Percentiles rank a stretch among this genome's conserved stretches.
Conservation (phyloP, 2,888 invertebrate genomes). For the Galeopsomyia nigrocyanea region DNA sequence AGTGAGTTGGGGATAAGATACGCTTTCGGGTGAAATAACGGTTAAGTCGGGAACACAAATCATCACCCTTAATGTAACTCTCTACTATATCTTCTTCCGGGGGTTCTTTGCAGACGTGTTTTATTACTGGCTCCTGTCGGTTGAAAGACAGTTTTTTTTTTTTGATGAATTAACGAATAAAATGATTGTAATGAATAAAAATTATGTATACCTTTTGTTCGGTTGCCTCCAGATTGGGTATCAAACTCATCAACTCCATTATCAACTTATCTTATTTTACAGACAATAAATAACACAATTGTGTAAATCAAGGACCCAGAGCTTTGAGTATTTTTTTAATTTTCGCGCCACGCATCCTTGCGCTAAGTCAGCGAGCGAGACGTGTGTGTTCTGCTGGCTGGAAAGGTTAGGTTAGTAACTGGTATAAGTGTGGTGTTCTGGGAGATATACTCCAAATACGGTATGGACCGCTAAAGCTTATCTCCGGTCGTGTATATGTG, state of each 20-base stretch:
- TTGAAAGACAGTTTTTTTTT: neutral
- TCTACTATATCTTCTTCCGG: conserved; percentile 50
- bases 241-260: conserved; percentile 39
- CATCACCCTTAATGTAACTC: conserved; percentile 45
- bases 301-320: neutral
- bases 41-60: conserved; percentile 42
- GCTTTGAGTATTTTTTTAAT: conserved; percentile 2
- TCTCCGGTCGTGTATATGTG: conserved; percentile 25
- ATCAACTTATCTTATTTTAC: neutral
- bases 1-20: conserved; percentile 56
- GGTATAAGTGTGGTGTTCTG: neutral
- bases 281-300: neutral
- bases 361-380: conserved; percentile 16
- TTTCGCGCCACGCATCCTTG: conserved; percentile 3
- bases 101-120: conserved; percentile 54
- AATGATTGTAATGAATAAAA: too few species aligned
- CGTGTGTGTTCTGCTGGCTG: conserved; percentile 6
- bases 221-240: conserved; percentile 7
- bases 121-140: conserved; percentile 28
- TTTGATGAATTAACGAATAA: too few species aligned
- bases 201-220: neutral
- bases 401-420: conserved; percentile 21
- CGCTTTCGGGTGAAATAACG: conserved; percentile 53
- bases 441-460: conserved; percentile 32
- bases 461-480: conserved; percentile 30